phyloP scores from a whole-genome alignment of 1,140 invertebrate species.

The Parapsyche elsis region DNA sequence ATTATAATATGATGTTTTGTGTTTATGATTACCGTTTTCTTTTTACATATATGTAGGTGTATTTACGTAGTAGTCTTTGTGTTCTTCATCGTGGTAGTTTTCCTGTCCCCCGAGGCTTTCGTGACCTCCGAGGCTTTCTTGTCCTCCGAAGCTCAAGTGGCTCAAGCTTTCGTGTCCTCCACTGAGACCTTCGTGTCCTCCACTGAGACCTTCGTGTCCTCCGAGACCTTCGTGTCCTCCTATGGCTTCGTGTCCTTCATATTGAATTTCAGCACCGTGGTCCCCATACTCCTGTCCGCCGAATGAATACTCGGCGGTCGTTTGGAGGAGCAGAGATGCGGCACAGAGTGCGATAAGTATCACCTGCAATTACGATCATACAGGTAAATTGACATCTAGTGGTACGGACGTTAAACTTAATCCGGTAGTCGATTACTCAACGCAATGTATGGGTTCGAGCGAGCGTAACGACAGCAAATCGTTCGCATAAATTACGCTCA shows the following conservation, averaged over 20 bases:
- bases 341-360: constrained; percentile 21
- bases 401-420: neutral
- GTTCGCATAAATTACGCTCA: neutral
- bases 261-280: constrained; percentile 60
- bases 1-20: constrained; percentile 20
- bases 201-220: constrained; percentile 35
- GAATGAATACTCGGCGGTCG: constrained; percentile 4
- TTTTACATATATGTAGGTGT: too few species aligned
- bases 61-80: constrained; percentile 62
- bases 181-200: too few species aligned
- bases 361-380: neutral
- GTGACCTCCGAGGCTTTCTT: constrained; percentile 15
- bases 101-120: constrained; percentile 14
- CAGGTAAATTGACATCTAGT: neutral
- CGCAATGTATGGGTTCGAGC: neutral
- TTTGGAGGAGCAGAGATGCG: neutral
- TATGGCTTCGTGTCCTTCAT: constrained; percentile 53
- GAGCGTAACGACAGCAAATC: neutral
- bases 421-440: neutral
- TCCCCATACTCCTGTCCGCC: constrained; percentile 16
- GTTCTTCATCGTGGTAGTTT: constrained; percentile 61
- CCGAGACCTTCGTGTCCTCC: constrained; percentile 49
- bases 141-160: constrained; percentile 1
- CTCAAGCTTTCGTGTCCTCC: constrained; percentile 41
- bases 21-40: too few species aligned